These are phyloP conservation scores for Streptopelia turtur DNA, from an alignment of 2,797 vertebrate genomes.

Conservation along the genomic window DNA sequence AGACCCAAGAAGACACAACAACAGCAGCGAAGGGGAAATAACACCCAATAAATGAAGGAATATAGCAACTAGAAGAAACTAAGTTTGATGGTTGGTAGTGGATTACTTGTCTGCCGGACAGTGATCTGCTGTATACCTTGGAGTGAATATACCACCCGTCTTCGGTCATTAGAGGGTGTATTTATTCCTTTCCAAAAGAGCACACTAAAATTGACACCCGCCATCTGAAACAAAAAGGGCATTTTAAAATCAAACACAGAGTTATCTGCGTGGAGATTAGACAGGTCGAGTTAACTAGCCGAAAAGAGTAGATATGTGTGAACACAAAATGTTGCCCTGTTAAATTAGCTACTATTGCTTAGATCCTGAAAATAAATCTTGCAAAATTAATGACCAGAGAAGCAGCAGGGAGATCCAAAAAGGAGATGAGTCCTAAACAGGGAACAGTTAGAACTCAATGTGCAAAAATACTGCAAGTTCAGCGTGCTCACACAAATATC, in stretches of 20 bases:
- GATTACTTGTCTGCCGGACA: not conserved
- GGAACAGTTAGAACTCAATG: not conserved
- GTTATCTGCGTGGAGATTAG: not conserved
- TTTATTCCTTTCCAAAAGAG: not conserved
- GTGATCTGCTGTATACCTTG: not conserved
- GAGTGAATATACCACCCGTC: fast-evolving
- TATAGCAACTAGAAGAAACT: not conserved
- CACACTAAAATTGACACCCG: not conserved
- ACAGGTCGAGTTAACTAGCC: not conserved
- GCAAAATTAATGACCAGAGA: not conserved
- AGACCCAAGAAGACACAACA: not conserved
- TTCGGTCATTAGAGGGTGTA: not conserved
- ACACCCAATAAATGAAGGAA: not conserved
- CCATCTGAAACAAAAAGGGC: not conserved
- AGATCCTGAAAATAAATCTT: not conserved
- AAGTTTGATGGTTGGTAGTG: not conserved
- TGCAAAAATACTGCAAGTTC: not conserved
- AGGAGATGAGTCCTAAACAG: not conserved
- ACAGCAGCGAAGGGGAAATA: not conserved
- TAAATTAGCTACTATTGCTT: not conserved
- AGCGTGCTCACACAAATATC: not conserved
- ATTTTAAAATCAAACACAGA: not conserved
- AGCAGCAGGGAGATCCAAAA: not conserved
- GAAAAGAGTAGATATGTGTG: not conserved
- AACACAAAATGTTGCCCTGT: not conserved